These are phyloP conservation scores for Epinotia nisella DNA, from an alignment of 2,888 invertebrate species.

Conservation along the genomic window DNA sequence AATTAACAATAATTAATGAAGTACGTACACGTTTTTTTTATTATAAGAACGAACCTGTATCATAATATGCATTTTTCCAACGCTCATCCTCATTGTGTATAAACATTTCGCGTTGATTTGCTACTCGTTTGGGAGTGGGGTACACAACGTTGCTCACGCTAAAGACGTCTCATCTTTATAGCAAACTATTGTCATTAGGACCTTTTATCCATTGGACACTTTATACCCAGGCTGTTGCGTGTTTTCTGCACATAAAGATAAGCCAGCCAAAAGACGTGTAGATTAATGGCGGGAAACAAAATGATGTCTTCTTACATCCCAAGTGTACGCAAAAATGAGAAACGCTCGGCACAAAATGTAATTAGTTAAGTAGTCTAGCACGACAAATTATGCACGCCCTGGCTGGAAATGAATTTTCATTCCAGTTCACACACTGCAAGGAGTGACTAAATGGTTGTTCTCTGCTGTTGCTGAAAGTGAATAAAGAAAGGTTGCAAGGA, in stretches of 20 bases:
- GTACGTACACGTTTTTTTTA: neutral
- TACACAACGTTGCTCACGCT: conserved; percentile 40
- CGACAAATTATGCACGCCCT: conserved; percentile 51
- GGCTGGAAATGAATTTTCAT: conserved; percentile 49
- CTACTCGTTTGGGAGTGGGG: conserved; percentile 57
- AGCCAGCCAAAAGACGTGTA: conserved; percentile 67
- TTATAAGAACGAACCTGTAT: too few species aligned
- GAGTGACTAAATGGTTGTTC: conserved; percentile 35
- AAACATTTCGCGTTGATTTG: conserved; percentile 43
- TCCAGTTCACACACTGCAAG: conserved; percentile 34
- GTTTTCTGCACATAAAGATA: conserved; percentile 70
- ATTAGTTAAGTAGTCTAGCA: conserved; percentile 47
- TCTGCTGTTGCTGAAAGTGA: conserved; percentile 18
- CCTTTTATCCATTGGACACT: neutral
- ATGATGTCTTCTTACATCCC: conserved; percentile 60
- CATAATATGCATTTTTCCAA: conserved; percentile 49
- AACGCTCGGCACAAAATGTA: conserved; percentile 45
- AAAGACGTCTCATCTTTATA: neutral
- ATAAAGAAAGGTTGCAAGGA: neutral
- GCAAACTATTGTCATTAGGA: conserved; percentile 2
- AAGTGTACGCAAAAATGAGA: conserved; percentile 42
- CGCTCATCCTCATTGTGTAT: conserved; percentile 48
- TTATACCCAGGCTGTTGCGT: conserved; percentile 60
- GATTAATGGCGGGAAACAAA: conserved; percentile 71
- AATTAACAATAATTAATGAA: neutral